Evolutionary conservation across 2,888 invertebrate species (phyloP).

Genomic region (Byasa hedistus): DNA sequence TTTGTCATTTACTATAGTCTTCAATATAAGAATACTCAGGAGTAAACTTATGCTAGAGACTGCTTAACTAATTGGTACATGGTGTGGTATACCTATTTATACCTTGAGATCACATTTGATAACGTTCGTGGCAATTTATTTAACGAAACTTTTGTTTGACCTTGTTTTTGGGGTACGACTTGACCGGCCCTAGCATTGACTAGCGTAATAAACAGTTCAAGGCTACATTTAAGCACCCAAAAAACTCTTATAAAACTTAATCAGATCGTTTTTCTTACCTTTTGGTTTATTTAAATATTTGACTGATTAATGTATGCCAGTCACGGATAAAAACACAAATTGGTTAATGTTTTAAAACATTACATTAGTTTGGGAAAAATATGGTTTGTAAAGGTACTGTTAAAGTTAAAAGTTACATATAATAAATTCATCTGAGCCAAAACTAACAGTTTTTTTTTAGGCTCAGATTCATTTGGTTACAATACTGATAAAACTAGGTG

Average conservation of each 20-base stretch:
- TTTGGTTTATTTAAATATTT: slow-evolving; percentile 25
- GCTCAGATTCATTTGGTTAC: not conserved
- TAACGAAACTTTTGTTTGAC: slow-evolving; percentile 31
- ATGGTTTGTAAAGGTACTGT: too few species aligned
- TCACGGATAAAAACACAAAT: slow-evolving; percentile 13
- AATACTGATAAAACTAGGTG: not conserved
- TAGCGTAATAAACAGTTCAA: slow-evolving; percentile 57
- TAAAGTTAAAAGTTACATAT: too few species aligned
- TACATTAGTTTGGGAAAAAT: too few species aligned
- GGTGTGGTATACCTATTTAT: slow-evolving; percentile 4
- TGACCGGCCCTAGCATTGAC: slow-evolving; percentile 36
- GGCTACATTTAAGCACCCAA: slow-evolving; percentile 65
- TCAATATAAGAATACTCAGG: too few species aligned
- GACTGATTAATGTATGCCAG: slow-evolving; percentile 5
- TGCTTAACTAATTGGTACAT: not conserved
- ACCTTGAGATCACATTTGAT: slow-evolving; percentile 4
- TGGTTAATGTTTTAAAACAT: not conserved
- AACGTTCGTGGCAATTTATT: slow-evolving; percentile 8
- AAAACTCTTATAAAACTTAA: slow-evolving; percentile 55
- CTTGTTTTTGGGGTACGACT: slow-evolving; percentile 47
- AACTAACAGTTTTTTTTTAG: too few species aligned
- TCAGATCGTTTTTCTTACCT: slow-evolving; percentile 50
- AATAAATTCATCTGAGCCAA: too few species aligned
- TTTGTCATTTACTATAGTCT: too few species aligned
- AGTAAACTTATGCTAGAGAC: too few species aligned